A percentile compares a stretch with the other conserved stretches of the same genome.
These are phyloP conservation scores for Cyanoderma ruficeps DNA, from an alignment of 2,113 vertebrate species.

Conservation along the genomic window DNA sequence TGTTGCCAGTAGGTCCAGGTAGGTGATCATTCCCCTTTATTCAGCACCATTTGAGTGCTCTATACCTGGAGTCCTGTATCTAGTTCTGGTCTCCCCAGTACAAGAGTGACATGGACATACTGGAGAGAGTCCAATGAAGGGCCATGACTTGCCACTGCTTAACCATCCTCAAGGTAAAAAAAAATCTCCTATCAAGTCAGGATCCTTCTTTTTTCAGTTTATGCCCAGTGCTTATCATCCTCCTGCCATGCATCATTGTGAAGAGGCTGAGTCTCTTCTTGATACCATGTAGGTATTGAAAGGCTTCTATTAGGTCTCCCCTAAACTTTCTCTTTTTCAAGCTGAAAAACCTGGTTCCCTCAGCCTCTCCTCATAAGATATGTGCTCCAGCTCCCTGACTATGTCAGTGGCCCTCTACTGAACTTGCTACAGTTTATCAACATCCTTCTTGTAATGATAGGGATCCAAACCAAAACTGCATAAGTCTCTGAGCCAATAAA, in stretches of 20 bases:
- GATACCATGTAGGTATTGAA: not conserved
- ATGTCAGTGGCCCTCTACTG: not conserved
- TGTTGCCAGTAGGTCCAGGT: not conserved
- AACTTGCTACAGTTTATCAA: slow-evolving; percentile 10
- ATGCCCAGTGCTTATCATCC: not conserved
- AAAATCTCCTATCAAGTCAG: not conserved
- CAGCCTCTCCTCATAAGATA: not conserved
- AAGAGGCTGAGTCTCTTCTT: not conserved
- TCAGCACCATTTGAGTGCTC: not conserved
- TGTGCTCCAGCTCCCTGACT: not conserved
- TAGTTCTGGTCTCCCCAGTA: not conserved
- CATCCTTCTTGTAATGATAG: not conserved
- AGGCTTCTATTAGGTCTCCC: not conserved
- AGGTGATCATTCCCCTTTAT: not conserved
- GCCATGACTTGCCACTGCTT: not conserved
- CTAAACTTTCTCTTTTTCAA: not conserved
- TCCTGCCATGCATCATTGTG: not conserved
- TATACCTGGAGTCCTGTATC: not conserved
- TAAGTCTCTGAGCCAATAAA: not conserved
- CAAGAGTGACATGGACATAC: not conserved
- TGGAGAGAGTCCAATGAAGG: not conserved
- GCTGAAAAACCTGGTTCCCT: not conserved
- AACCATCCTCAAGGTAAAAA: not conserved
- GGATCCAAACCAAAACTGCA: not conserved
- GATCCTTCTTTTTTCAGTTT: not conserved